phyloP scores from a whole-genome alignment of 35 echinoderm and acorn worm genomes.

The Lytechinus variegatus region DNA sequence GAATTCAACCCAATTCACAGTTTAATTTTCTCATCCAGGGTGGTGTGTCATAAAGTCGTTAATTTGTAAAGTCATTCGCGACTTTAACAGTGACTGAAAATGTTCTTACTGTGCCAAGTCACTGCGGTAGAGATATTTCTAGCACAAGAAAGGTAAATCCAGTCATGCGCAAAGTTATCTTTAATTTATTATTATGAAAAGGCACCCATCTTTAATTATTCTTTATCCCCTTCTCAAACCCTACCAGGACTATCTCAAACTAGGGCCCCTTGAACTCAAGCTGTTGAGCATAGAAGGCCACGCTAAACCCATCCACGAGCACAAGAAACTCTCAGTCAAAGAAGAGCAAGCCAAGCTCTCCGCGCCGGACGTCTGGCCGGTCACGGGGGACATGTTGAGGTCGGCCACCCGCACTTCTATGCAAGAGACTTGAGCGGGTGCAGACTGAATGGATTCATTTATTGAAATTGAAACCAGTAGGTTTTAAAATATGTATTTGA shows the following conservation, averaged over 20 bases:
- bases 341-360: constrained; percentile 90
- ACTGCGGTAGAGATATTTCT: no score
- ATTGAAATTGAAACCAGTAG: neutral
- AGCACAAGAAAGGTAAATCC: no score
- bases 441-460: neutral
- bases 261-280: constrained; percentile 94
- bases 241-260: constrained; percentile 84
- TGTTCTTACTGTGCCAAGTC: no score
- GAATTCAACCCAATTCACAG: no score
- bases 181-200: no score
- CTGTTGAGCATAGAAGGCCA: constrained; percentile 81
- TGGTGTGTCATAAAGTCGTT: no score
- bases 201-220: neutral
- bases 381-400: constrained; percentile 92
- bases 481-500: no score
- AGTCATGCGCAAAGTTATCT: no score
- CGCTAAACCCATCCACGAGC: constrained; percentile 70
- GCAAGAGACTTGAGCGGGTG: neutral
- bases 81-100: no score
- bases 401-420: constrained; percentile 40
- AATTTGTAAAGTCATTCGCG: no score
- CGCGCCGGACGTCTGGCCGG: constrained; percentile 94
- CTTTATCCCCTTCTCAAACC: neutral
- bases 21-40: no score
- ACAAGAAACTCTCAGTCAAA: constrained; percentile 84